A percentile compares a stretch with the other conserved stretches of the same genome.
phyloP scores from a whole-genome alignment of 2,797 vertebrate species.

The Scolopax rusticola region DNA sequence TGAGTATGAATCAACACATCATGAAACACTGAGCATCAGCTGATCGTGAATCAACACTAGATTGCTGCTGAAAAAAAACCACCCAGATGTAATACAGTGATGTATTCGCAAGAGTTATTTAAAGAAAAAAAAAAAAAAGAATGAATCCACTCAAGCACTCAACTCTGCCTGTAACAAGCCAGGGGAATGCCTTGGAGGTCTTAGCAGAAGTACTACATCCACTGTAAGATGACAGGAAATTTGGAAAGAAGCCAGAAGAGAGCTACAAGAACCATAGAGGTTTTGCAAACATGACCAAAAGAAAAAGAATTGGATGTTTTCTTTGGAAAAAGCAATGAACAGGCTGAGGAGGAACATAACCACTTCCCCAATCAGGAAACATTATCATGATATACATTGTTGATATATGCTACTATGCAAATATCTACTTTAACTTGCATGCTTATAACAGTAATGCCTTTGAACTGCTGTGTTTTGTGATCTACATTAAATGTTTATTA shows the following conservation, averaged over 20 bases:
- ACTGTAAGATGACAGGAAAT: background rate
- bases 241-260: background rate
- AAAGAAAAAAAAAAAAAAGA: background rate
- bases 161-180: background rate
- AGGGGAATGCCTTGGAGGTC: background rate
- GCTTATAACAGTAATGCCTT: background rate
- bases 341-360: background rate
- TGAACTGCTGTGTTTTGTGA: background rate
- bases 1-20: background rate
- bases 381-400: background rate
- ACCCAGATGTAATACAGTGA: background rate
- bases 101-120: background rate
- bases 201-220: background rate
- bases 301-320: background rate
- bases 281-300: background rate
- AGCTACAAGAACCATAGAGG: background rate
- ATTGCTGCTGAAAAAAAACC: background rate
- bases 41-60: background rate
- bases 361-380: background rate
- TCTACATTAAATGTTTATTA: background rate
- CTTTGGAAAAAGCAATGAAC: background rate
- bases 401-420: background rate
- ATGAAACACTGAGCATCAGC: background rate
- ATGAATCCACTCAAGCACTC: background rate
- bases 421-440: background rate